phyloP scores from a whole-genome alignment of 2,888 invertebrate species.

The Synanthedon formicaeformis region DNA sequence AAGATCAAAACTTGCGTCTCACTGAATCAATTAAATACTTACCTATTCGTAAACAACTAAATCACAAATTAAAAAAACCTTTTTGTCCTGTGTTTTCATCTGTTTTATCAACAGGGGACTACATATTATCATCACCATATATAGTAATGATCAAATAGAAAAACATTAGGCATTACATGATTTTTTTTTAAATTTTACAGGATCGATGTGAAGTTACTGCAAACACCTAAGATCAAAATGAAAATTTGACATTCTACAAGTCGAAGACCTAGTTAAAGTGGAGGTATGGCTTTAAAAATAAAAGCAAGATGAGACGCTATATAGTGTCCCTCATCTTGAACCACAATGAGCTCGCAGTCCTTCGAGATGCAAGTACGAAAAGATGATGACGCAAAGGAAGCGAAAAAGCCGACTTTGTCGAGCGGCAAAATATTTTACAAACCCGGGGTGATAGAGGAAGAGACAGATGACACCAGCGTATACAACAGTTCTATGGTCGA shows the following conservation, averaged over 20 bases:
- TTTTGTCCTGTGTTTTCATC: too few relatives aligned
- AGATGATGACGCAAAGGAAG: slow-evolving; percentile 28
- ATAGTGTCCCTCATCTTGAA: slow-evolving; percentile 26
- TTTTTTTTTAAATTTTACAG: too few relatives aligned
- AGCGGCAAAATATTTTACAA: slow-evolving; percentile 62
- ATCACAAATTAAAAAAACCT: too few relatives aligned
- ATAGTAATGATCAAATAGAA: too few relatives aligned
- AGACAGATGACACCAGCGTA: slow-evolving; percentile 61
- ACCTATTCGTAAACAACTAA: too few relatives aligned
- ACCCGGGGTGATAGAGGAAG: slow-evolving; percentile 54
- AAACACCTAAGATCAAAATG: too few relatives aligned
- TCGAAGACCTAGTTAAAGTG: slow-evolving; percentile 5
- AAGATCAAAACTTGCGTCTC: too few relatives aligned
- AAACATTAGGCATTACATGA: too few relatives aligned
- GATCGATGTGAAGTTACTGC: too few relatives aligned
- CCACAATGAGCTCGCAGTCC: slow-evolving; percentile 33
- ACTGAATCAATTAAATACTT: too few relatives aligned
- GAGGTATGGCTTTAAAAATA: slow-evolving; percentile 12
- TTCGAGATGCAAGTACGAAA: slow-evolving; percentile 49
- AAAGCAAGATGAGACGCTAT: slow-evolving; percentile 14
- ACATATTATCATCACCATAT: too few relatives aligned
- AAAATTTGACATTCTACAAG: background rate
- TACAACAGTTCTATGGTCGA: slow-evolving; percentile 57
- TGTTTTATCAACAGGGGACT: too few relatives aligned
- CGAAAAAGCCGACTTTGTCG: slow-evolving; percentile 31